Conservation (phyloP, 2,797 vertebrate species). For the Melanotaenia parkinsoni region DNA sequence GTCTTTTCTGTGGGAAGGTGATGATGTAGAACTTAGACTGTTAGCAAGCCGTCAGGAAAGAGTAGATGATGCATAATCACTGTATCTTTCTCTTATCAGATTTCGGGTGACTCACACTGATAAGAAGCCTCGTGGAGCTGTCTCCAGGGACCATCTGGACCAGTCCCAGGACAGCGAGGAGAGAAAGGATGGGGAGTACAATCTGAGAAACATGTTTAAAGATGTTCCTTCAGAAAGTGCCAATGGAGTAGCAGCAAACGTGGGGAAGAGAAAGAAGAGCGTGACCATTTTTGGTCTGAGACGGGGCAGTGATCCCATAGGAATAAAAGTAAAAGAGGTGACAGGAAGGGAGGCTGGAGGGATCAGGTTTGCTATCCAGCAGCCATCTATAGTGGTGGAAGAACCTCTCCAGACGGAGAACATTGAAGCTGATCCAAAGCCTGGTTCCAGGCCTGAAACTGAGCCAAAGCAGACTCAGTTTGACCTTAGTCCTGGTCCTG, state of each 20-base stretch:
- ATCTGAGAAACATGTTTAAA: conserved; percentile 82
- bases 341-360: conserved; percentile 28
- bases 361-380: conserved; percentile 41
- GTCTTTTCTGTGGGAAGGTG: conserved; percentile 97
- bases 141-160: conserved; percentile 69
- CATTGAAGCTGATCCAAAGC: not conserved
- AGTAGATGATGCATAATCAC: not conserved
- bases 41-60: not conserved
- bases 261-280: conserved; percentile 73
- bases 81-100: conserved; percentile 64
- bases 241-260: conserved; percentile 65
- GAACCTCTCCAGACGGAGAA: conserved; percentile 28
- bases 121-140: conserved; percentile 84
- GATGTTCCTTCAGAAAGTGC: conserved; percentile 76
- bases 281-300: conserved; percentile 68
- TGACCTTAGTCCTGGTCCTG: conserved; percentile 5
- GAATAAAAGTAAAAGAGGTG: conserved; percentile 45
- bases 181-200: conserved; percentile 65
- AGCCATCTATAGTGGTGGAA: conserved; percentile 54
- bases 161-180: conserved; percentile 73
- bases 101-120: conserved; percentile 93
- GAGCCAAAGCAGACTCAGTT: conserved; percentile 8
- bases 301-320: conserved; percentile 70
- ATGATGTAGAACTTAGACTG: not conserved
- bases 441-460: conserved; percentile 16